Base-by-base conservation (phyloP, 2,888 invertebrate species). In the Ischnura elegans region DNA sequence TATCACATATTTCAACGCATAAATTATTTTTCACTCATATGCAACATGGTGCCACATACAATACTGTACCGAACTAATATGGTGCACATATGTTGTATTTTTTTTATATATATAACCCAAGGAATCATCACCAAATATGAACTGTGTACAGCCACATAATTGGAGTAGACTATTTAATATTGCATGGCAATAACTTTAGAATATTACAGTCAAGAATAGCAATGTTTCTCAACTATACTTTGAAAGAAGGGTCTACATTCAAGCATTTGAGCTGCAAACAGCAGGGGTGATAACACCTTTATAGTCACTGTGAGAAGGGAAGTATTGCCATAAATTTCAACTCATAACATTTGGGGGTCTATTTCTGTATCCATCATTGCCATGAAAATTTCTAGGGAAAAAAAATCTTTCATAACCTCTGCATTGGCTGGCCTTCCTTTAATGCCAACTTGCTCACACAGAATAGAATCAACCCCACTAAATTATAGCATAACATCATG, bases 91-190 rank as follows among this genome's bases (percentile, higher is more conserved):
- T 55, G 45, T 66, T 66, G 36, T 61, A 55, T 55, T 66, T 90
- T 42, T 61, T 21, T 66, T 61, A 66, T 61, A 90, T 66, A 90
- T 90, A 61, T 16, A 61, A 55, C 90, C 43, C 61, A 90, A n/a
- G 43, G 43, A 42, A 43, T 43, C 45, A 25, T 45, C 90, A 90
- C 90, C 90, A 90, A 61, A 61, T 90, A 66, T 90, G 90, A 90
- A 90, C 90, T 42, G 90, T 61, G 90, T 90, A 61, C 51, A 90
- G 90, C 90, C 90, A 90, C 43, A 66, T 90, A 66, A 66, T 61
- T 90, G 66, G 90, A 61, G 90, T 90, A 66, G 43, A 61, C 90
- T 90, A 90, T 90, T 55, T 90, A 90, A 90, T 90, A 90, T 90
- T 90, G 90, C 90, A 90, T 90, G 90, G 90, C 90, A 90, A 90